These are phyloP conservation scores for Herpailurus yagouaroundi DNA, from an alignment of 2,113 vertebrate genomes.

Conservation along the genomic window DNA sequence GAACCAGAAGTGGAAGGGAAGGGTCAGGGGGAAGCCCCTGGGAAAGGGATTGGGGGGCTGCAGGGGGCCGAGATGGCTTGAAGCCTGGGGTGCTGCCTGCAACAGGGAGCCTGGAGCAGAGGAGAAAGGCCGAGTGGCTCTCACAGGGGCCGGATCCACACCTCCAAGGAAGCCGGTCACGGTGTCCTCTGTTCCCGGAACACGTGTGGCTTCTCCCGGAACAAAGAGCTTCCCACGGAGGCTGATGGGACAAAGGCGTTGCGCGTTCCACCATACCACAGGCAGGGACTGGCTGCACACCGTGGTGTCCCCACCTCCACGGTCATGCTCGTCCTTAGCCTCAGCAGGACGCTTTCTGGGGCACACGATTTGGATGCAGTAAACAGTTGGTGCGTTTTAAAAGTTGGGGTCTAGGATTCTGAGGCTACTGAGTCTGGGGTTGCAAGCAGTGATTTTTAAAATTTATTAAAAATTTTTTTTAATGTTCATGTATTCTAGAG, in stretches of 20 bases:
- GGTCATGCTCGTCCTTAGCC: neutral
- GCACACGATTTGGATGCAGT: neutral
- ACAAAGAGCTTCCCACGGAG: neutral
- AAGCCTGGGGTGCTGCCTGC: neutral
- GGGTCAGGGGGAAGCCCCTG: neutral
- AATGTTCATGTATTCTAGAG: too few species aligned
- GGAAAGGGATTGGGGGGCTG: accelerated
- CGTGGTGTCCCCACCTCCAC: neutral
- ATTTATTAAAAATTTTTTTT: too few species aligned
- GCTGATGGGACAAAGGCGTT: neutral
- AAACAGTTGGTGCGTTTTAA: neutral
- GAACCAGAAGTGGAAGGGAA: neutral
- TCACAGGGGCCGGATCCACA: accelerated
- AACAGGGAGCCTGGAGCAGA: too few species aligned
- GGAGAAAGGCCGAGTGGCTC: neutral
- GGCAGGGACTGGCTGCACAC: neutral
- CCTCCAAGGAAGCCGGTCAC: neutral
- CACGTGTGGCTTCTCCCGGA: neutral
- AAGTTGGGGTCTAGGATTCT: neutral
- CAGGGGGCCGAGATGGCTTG: accelerated
- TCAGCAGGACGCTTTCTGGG: too few species aligned
- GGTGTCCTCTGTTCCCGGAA: neutral
- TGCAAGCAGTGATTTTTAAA: neutral
- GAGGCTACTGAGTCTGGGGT: neutral
- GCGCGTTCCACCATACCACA: accelerated